phyloP scores from a whole-genome alignment of 2,113 vertebrate species.

The Acanthochromis polyacanthus region DNA sequence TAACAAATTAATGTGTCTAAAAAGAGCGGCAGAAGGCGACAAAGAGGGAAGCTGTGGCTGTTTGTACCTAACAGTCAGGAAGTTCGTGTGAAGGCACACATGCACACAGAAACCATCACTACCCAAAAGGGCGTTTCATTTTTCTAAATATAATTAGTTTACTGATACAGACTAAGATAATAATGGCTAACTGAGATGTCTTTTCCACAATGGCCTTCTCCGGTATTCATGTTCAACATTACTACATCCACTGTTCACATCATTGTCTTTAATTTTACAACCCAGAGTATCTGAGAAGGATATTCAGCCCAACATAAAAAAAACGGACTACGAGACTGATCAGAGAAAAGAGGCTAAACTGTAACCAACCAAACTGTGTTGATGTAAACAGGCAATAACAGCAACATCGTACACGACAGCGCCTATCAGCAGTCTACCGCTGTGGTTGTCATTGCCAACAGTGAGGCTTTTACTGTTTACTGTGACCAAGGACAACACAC shows the following conservation, averaged over 20 bases:
- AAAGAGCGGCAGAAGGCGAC: constrained; percentile 24
- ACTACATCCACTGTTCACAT: background rate
- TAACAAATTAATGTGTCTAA: background rate
- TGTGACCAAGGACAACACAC: background rate
- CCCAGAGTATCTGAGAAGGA: too few species aligned
- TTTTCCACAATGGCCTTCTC: background rate
- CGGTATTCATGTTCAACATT: background rate
- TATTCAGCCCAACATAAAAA: too few species aligned
- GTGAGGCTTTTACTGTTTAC: constrained; percentile 6
- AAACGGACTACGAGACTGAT: background rate
- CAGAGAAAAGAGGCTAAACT: background rate
- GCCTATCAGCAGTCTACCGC: background rate
- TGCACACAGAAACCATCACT: constrained; percentile 4
- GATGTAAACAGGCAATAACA: constrained; percentile 7
- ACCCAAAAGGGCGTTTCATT: background rate
- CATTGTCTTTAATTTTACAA: background rate
- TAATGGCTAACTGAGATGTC: too few species aligned
- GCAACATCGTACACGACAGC: constrained; percentile 1
- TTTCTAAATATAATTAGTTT: background rate
- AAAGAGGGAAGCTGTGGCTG: constrained; percentile 67
- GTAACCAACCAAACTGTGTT: background rate
- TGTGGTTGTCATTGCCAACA: constrained; percentile 5
- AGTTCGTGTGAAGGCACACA: constrained; percentile 39
- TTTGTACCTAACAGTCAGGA: constrained; percentile 55
- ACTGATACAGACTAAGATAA: background rate